Base-by-base conservation (phyloP, 2,888 invertebrate species). In the Tillus elongatus region DNA sequence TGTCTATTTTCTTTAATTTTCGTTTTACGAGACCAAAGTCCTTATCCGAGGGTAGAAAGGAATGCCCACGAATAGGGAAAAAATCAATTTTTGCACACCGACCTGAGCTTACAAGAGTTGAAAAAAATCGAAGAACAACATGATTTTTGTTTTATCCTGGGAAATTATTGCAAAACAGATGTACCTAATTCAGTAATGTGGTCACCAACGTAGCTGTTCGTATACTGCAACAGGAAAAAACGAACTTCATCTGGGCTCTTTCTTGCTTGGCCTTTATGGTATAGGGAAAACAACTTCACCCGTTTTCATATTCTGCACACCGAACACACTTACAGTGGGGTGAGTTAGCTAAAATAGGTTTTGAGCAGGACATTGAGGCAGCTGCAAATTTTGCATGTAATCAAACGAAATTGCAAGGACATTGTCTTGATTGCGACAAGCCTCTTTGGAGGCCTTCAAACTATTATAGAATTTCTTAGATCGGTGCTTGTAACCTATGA, bases 201-300 rank as follows among this genome's bases (percentile, higher is more conserved):
- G n/a, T n/a, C 24, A 24, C n/a, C 24, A 24, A 24, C 24, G 24
- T 24, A 24, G 24, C 24, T 24, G 24, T 24, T 24, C 6, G n/a
- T 24, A 24, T 24, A 24, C 24, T 24, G 24, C 6, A 24, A 24
- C n/a, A 24, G 24, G 24, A 24, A 24, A 8, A n/a, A 24, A n/a
- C 24, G n/a, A 24, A 24, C 24, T 24, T 24, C 24, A 24, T 24
- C n/a, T 24, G 24, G 24, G n/a, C 24, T 24, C n/a, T 24, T 24
- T 24, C n/a, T 24, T 24, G 24, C 24, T 24, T 24, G 24, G 24
- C 24, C 24, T 24, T 24, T n/a, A 24, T 24, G 24, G 24, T 24
- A 24, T 24, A 24, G n/a, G n/a, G 24, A 24, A 24, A 24, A 24
- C 24, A 6, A n/a, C 24, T 8, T 24, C 24, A 24, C n/a, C 24